Evolutionary conservation across 1,140 invertebrate species (phyloP), one percentile per base, ranked within the genome.

Genomic region (Luehdorfia chinensis): DNA sequence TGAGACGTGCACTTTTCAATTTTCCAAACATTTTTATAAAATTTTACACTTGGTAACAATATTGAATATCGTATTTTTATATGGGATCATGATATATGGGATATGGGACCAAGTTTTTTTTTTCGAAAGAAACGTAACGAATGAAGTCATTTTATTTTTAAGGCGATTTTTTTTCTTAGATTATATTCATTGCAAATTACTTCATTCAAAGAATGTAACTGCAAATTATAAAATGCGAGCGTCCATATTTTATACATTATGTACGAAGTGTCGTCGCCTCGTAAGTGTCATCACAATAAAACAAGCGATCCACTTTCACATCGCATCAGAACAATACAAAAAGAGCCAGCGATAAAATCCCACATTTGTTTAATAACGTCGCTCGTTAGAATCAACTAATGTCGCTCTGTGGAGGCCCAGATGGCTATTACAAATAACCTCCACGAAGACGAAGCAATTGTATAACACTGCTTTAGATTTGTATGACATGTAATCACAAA

Each of bases 281-380:
- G 14, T 23, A 23, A 18, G 13, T 15, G 39, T 13, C 25, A 43
- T 43, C 25, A 44, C 34, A 34, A 53, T 50, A 50, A 53, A 55
- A 28, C 34, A 47, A 54, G 44, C 50, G 56, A 47, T 59, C 47
- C 47, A 65, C 69, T 70, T 76, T 75, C 70, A 68, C 67, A 64
- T 58, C 43, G 12, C 41, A 51, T 57, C 58, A 50, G 56, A 68
- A 65, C 53, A 72, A 77, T 73, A 76, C 63, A 73, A 73, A 69
- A 68, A 64, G 54, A 23, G 47, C 55, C 44, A 41, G 47, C 54
- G 80, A 81, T 83, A 84, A 75, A 68, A 84, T 78, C 69, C 79
- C 58, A 21, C 75, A 70, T 84, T 84, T 77, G 73, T 77, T 71
- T 79, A 78, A 81, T 83, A 77, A 66, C 74, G 67, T 63, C 51